Evolutionary conservation across 1,140 invertebrate species (phyloP).

Genomic region (Bombus waltoni): DNA sequence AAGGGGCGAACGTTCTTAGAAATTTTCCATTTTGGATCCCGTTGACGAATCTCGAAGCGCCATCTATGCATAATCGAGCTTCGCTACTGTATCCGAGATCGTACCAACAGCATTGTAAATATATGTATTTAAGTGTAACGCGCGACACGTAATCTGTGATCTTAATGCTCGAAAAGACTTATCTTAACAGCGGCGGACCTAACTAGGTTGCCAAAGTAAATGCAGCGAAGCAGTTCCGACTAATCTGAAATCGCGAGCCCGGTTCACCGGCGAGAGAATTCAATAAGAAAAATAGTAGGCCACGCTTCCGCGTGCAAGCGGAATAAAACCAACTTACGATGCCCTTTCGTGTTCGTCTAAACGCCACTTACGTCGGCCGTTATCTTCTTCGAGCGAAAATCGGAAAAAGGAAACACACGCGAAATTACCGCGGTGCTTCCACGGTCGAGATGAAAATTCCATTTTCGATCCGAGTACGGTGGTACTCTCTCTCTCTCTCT

Average conservation of each 20-base stretch:
- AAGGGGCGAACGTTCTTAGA: not conserved
- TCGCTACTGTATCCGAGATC: not conserved
- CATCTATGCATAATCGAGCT: not conserved
- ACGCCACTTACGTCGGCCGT: not conserved
- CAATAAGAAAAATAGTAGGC: conserved; percentile 14
- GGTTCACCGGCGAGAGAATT: not conserved
- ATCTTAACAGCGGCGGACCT: not conserved
- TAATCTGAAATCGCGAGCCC: conserved; percentile 5
- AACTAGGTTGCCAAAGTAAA: conserved; percentile 28
- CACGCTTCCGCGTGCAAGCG: not conserved
- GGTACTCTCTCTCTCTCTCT: not conserved
- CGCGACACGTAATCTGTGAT: conserved; percentile 3
- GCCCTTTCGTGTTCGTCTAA: not conserved
- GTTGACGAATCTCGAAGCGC: not conserved
- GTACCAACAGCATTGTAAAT: not conserved
- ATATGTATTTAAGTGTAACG: not conserved
- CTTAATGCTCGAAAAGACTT: conserved; percentile 12
- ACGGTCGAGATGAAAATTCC: not conserved
- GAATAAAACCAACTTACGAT: conserved; percentile 3
- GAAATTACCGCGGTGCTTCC: not conserved
- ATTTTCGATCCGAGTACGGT: not conserved
- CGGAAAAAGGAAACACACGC: too few species aligned
- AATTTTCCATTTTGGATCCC: not conserved
- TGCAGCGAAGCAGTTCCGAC: not conserved
- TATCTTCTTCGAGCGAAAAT: not conserved